Base-by-base conservation (phyloP, 1,140 invertebrate genomes). In the Drusus annulatus region DNA sequence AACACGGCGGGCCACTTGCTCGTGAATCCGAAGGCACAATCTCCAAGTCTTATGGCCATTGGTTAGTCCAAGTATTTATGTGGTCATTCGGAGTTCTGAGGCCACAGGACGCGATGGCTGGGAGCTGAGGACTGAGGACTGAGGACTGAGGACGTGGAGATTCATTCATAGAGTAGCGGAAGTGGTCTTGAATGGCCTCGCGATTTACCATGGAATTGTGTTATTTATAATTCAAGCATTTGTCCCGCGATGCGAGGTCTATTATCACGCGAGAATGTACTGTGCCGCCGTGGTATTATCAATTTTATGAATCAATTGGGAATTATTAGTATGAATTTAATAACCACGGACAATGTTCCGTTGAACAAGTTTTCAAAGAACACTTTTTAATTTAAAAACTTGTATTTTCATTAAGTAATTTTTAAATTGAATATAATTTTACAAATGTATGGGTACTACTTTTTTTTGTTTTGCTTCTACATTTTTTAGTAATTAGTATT, bases 91-190 rank as follows among this genome's bases (percentile, higher is more conserved):
- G 17, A 1, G 56, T 60, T 60, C 17, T 23, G 56, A 21, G 23
- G 68, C 50, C 17, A 51, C 68, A 71, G 68, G 68, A 71, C 68
- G 68, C 45, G 45, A 51, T 1, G 7, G 13, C 17, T 23, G 56
- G 13, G 23, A 50, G 21, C 17, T 21, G 45, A 71, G 4, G 7
- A 45, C 17, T 23, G 56, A 21, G 23, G 68, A 50, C 17, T 21
- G 45, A 71, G 50, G 68, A 71, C 68, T 45, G 17, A 21, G 19
- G 4, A 16, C 36, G 36, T 13, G 36, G 36, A 31, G 7, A 36
- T 75, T 75, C 73, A 75, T 75, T 75, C 73, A 75, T 58, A 75
- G 60, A 75, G 8, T 58, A 75, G 17, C 73, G 73, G 73, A 75
- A 28, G 73, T 21, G 50, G 69, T 16, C 17, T 31, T 60, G 52